Percentiles rank a stretch among this genome's conserved stretches.
These are phyloP conservation scores for Drosophila mayaguana DNA, from an alignment of 2,888 invertebrate species.

Conservation along the genomic window DNA sequence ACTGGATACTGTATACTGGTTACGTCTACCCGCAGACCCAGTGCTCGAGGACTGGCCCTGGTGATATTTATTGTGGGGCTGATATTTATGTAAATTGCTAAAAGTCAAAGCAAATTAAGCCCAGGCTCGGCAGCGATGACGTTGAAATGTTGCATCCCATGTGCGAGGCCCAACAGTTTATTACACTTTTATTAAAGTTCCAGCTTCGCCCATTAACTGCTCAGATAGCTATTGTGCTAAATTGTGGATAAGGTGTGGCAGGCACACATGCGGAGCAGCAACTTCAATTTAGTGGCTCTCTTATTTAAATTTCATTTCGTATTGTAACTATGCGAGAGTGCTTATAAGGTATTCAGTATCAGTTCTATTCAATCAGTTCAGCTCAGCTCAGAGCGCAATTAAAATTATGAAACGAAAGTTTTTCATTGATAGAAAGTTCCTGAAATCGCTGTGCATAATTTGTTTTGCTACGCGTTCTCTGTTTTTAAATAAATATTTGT, in stretches of 20 bases:
- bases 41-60: slow-evolving; percentile 20
- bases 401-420: background rate
- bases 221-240: slow-evolving; percentile 27
- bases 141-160: slow-evolving; percentile 57
- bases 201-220: slow-evolving; percentile 19
- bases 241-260: slow-evolving; percentile 51
- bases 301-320: background rate
- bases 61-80: slow-evolving; percentile 51
- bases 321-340: background rate
- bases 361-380: background rate
- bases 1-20: background rate
- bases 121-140: slow-evolving; percentile 61
- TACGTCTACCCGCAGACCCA: slow-evolving; percentile 13
- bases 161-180: slow-evolving; percentile 33
- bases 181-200: slow-evolving; percentile 26
- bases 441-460: background rate
- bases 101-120: slow-evolving; percentile 82
- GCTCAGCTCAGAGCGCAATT: background rate
- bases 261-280: background rate
- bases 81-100: slow-evolving; percentile 81
- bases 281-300: background rate
- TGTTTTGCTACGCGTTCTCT: background rate
- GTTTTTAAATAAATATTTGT: background rate
- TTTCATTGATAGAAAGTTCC: background rate
- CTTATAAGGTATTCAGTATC: background rate